Conservation (phyloP, 2,888 invertebrate species). For the Leptopilina syphax region DNA sequence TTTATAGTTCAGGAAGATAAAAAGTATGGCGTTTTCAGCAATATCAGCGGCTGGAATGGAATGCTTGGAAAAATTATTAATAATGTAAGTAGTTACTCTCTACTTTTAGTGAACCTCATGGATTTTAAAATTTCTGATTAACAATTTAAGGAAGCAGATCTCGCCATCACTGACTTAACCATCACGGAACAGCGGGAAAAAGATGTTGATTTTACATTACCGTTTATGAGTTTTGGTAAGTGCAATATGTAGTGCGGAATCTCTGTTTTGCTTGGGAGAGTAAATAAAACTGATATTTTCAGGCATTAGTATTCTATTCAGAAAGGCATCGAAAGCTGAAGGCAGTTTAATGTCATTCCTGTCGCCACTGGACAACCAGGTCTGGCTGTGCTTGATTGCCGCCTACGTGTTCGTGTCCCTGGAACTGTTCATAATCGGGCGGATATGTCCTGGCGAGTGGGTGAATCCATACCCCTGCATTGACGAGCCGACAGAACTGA, state of each 20-base stretch:
- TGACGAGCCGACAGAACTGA: slow-evolving; percentile 89
- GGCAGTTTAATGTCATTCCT: slow-evolving; percentile 95
- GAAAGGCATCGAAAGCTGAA: slow-evolving; percentile 89
- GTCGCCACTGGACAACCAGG: slow-evolving; percentile 90
- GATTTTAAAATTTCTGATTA: background rate
- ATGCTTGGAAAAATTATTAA: slow-evolving; percentile 87
- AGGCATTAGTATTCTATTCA: slow-evolving; percentile 93
- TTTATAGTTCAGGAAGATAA: slow-evolving; percentile 88
- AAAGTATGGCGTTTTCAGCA: slow-evolving; percentile 84
- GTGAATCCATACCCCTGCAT: slow-evolving; percentile 92
- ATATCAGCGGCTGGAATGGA: slow-evolving; percentile 83
- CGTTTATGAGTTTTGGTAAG: slow-evolving; percentile 90
- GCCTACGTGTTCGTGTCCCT: slow-evolving; percentile 90
- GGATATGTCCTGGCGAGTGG: slow-evolving; percentile 93
- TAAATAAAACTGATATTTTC: background rate
- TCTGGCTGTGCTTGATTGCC: slow-evolving; percentile 90
- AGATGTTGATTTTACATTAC: slow-evolving; percentile 96
- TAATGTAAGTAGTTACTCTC: slow-evolving; percentile 78
- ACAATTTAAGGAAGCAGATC: slow-evolving; percentile 85
- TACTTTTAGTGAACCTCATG: too few species aligned
- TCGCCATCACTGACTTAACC: slow-evolving; percentile 94
- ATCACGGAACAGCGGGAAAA: slow-evolving; percentile 92
- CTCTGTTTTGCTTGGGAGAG: too few species aligned
- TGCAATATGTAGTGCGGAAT: background rate
- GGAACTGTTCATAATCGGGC: slow-evolving; percentile 87